Evolutionary conservation across 2,113 vertebrate species (phyloP), one percentile per base, ranked within the genome.

Genomic region (Eonycteris spelaea): DNA sequence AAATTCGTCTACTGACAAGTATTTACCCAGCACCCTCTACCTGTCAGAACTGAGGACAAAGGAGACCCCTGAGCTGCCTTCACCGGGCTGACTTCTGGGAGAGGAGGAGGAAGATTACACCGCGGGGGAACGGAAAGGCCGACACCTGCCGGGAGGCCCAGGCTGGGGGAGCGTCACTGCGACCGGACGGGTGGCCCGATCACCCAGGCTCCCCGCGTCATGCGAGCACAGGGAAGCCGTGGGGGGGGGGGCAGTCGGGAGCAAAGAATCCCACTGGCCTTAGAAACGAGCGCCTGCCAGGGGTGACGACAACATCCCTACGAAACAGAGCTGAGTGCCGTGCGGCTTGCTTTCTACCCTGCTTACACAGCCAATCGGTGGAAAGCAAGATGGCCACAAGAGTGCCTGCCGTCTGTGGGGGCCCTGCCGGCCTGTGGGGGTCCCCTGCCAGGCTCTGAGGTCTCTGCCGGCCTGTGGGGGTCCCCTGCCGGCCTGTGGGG

Each of bases 341-440:
- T 1, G 0, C 0, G n/a, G 65, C 24, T 2, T 14, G 13, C 14
- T 13, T 12, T 45, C 78, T n/a, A 13, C 45, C 10, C 59, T 2
- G 55, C 28, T 21, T 7, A 40, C 38, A 12, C 0, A 24, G 24
- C 35, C 24, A 5, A 5, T 0, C 2, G 7, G 11, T 2, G 16
- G 16, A 38, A 33, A 40, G 63, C 30, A 59, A 30, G 38, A 33
- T 5, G 6, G 3, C 21, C 78, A 22, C 48, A 5, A 6, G 48
- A 48, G 61, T 5, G 40, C 33, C 26, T 14, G 45, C 11, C 45
- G 45, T 2, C 45, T 48, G 11, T 48, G 12, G 45, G 45, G 45
- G 45, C 6, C 43, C 43, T 9, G 43, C 43, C 43, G 43, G 43
- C 43, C 43, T 45, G 43, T 45, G 40, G 40, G n/a, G 24, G 43